Base-by-base conservation (phyloP, 2,888 invertebrate species). In the Microchrysa polita region DNA sequence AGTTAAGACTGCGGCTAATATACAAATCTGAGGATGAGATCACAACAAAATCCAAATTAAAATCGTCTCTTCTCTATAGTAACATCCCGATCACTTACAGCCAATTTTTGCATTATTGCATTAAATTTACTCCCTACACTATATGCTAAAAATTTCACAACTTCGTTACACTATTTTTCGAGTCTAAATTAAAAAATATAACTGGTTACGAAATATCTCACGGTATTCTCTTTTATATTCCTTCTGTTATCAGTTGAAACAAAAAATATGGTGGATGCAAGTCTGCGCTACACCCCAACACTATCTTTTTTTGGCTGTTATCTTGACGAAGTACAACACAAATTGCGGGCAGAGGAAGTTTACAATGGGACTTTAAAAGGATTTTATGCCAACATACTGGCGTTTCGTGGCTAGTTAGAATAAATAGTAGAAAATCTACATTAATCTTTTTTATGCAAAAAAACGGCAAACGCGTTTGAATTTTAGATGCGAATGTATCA, bases 151-250 rank as follows among this genome's bases (percentile, higher is more conserved):
- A 53, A 34, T 27, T 18, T 53, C 23, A 14, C 14, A 67, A 34
- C n/a, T 69, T 40, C 55, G 69, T 69, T 18, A 69, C 69, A 69
- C 55, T 57, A 55, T 57, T 63, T 48, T 23, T 69, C 57, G 69
- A 27, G 53, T 55, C 55, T 52, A 9, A 69, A 14, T 69, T 55
- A 69, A 69, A 69, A 69, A 69, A 22, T 34, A 69, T 40, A 69
- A 69, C 69, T 69, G 69, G 48, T 69, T 55, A 55, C 40, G 27
- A 53, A 57, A 57, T 20, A 20, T 18, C 18, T 18, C 40, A 53
- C 57, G 20, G 42, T 55, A 53, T 69, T 69, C 55, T 53, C 69
- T 69, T 69, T 69, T 69, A 69, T 69, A 69, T 69, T 57, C 57
- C 69, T 18, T 69, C 23, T 16, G 55, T 69, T 69, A 69, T 69